These are phyloP conservation scores for Neuroscelio doddi DNA, from an alignment of 2,888 invertebrate genomes.

Conservation along the genomic window DNA sequence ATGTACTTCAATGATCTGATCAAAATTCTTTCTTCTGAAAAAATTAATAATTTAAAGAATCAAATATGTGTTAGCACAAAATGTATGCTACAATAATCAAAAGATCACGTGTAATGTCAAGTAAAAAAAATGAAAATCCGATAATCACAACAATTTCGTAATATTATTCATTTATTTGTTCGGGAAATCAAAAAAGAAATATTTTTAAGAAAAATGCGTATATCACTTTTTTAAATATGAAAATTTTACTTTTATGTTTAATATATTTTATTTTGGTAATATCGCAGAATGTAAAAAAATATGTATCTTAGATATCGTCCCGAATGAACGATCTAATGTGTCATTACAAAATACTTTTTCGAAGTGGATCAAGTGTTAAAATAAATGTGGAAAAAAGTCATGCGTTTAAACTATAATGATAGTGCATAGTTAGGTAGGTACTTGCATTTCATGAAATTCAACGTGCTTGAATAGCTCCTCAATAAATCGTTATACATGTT, in stretches of 20 bases:
- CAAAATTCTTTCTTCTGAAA: too few species aligned
- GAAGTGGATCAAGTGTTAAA: slow-evolving; percentile 32
- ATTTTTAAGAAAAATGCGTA: background rate
- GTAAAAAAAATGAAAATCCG: too few species aligned
- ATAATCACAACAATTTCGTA: too few species aligned
- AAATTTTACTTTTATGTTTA: background rate
- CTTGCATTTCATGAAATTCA: slow-evolving; percentile 68
- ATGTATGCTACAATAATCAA: too few species aligned
- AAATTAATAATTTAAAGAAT: too few species aligned
- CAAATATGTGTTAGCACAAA: too few species aligned
- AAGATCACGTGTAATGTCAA: too few species aligned
- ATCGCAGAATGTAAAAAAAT: background rate
- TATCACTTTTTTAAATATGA: background rate
- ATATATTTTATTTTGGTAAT: background rate
- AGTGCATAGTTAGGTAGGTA: slow-evolving; percentile 68
- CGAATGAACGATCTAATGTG: slow-evolving; percentile 37
- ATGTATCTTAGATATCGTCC: slow-evolving; percentile 36
- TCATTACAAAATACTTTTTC: slow-evolving; percentile 22
- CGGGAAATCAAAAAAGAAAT: background rate
- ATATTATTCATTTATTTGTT: background rate
- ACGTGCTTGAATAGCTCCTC: slow-evolving; percentile 69
- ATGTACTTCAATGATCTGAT: too few species aligned
- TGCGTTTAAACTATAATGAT: slow-evolving; percentile 63
- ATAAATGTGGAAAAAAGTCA: slow-evolving; percentile 50
- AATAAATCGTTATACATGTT: slow-evolving; percentile 71